Evolutionary conservation across 2,797 vertebrate species (phyloP), one percentile per base, ranked within the genome.

Genomic region (Lepilemur ruficaudatus): DNA sequence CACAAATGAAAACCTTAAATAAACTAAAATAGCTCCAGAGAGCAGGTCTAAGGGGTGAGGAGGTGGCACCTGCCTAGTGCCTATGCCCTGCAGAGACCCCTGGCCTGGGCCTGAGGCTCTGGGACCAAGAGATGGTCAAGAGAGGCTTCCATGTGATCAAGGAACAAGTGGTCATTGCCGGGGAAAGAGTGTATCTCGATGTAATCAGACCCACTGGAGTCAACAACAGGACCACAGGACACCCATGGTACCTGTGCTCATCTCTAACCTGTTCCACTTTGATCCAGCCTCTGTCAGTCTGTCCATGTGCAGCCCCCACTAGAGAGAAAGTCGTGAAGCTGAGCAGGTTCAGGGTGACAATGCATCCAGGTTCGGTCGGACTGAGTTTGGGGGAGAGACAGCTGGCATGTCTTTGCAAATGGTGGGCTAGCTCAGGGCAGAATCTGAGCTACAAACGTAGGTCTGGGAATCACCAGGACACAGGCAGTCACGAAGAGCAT

Each of bases 1-100:
- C 50, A 69, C 2, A 18, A 59, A 46, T 2, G 17, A 20, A 46
- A 81, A 82, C 20, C 70, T 84, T 73, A 48, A 32, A 38, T 18
- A 14, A 46, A 23, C 8, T 35, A 38, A 85, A 57, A 32, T 5
- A 61, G 9, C 25, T 67, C 43, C 18, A 50, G 9, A 48, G 59
- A 85, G 46, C n/a, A 48, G 1, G 35, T n/a, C 48, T 18, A 3
- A 79, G 4, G 57, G 22, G 35, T 12, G 32, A 52, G 57, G 55
- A 67, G 5, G 12, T 0, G 1, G 48, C 23, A 2, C 28, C 32
- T 17, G 12, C 10, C 57, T 12, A 12, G 28, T 41, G 48, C 20
- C 17, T 13, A 4, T 32, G 25, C n/a, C 0, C 2, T 15, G 15
- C 23, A 48, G 43, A 85, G 73, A 75, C 32, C 41, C 18, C 32